phyloP scores from a whole-genome alignment of 2,797 vertebrate species.

The Discoglossus pictus region DNA sequence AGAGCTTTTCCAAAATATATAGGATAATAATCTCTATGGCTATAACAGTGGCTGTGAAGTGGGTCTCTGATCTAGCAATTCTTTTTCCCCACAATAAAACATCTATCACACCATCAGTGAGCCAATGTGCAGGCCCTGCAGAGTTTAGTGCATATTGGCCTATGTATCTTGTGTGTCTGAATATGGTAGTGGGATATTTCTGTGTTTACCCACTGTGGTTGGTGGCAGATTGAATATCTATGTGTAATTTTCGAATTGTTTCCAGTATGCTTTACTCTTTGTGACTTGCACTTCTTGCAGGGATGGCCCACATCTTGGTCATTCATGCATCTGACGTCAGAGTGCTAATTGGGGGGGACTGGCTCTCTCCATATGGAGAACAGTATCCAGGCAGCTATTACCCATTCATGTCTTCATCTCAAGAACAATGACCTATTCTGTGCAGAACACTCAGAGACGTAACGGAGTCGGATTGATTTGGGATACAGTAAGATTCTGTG shows the following conservation, averaged over 20 bases:
- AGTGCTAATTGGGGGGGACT: conserved; percentile 10
- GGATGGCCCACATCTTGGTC: conserved; percentile 19
- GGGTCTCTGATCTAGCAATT: too few relatives aligned
- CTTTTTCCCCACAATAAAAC: too few relatives aligned
- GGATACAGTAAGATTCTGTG: conserved; percentile 28
- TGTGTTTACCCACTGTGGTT: conserved; percentile 22
- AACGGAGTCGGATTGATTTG: background rate
- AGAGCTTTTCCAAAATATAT: too few relatives aligned
- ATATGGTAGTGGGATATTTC: too few relatives aligned
- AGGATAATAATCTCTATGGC: too few relatives aligned
- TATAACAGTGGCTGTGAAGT: too few relatives aligned
- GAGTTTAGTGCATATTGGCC: too few relatives aligned
- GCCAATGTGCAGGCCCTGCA: too few relatives aligned
- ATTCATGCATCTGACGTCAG: conserved; percentile 31
- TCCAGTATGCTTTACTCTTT: conserved; percentile 22
- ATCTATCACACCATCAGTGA: too few relatives aligned
- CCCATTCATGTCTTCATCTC: conserved; percentile 21
- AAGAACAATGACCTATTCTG: conserved; percentile 38
- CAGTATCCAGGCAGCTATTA: conserved; percentile 3
- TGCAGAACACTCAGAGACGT: conserved; percentile 11
- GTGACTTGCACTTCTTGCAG: conserved; percentile 6
- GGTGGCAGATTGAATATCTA: conserved; percentile 6
- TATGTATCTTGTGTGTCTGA: too few relatives aligned
- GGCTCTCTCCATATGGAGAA: conserved; percentile 15
- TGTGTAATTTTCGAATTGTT: conserved; percentile 16